Evolutionary conservation across 2,113 vertebrate species (phyloP).

Genomic region (Scomber scombrus): DNA sequence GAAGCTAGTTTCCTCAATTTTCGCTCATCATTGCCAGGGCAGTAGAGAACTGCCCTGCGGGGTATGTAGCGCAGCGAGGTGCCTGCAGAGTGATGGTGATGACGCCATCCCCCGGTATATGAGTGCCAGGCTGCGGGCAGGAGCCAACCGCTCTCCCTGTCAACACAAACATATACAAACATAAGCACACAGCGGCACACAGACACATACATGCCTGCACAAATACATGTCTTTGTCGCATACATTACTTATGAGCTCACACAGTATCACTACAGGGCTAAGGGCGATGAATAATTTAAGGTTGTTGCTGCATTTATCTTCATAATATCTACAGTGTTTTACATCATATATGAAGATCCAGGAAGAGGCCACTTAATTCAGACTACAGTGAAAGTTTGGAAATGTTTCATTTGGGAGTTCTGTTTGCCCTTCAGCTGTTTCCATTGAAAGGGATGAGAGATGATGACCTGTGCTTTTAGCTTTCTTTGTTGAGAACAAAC

Average conservation of each 20-base stretch:
- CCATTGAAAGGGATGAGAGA: conserved; percentile 75
- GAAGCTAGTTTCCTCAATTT: conserved; percentile 94
- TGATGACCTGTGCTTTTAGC: conserved; percentile 78
- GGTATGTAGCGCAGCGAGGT: conserved; percentile 88
- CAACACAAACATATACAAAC: conserved; percentile 62
- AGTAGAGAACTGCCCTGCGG: conserved; percentile 94
- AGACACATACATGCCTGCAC: conserved; percentile 28
- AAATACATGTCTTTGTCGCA: conserved; percentile 29
- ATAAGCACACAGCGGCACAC: conserved; percentile 38
- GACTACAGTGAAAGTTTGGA: conserved; percentile 62
- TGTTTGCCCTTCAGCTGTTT: conserved; percentile 80
- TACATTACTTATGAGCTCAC: conserved; percentile 34
- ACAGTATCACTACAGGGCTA: conserved; percentile 35
- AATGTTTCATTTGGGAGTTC: conserved; percentile 69
- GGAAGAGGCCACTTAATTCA: conserved; percentile 12
- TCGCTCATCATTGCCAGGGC: conserved; percentile 94
- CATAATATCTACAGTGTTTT: conserved; percentile 43
- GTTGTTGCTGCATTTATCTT: conserved; percentile 60
- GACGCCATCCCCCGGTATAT: conserved; percentile 56
- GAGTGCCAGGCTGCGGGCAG: conserved; percentile 59
- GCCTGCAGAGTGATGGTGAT: conserved; percentile 75
- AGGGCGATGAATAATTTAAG: conserved; percentile 63
- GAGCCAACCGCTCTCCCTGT: conserved; percentile 66
- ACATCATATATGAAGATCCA: neutral
- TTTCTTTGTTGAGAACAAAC: conserved; percentile 79